Evolutionary conservation across 2,113 vertebrate genomes (phyloP), one percentile per base, ranked within the genome.

Genomic region (Rattus rattus): DNA sequence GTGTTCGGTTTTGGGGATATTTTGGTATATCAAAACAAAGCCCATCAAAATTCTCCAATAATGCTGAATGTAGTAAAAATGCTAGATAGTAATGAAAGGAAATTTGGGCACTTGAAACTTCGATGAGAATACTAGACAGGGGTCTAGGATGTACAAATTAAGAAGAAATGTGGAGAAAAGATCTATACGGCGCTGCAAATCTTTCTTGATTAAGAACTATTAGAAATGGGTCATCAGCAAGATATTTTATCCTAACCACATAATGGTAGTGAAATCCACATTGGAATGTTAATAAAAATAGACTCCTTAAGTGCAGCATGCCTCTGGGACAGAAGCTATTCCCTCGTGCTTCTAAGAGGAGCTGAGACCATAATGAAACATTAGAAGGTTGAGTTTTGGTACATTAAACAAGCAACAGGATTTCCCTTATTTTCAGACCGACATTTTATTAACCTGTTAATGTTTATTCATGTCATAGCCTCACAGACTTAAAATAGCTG

Each of bases 401-500:
- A 95, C 90, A 95, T 94, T 97, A 81, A 97, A 94, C 92, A 94
- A 95, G 80, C 80, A 97, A 96, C 85, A 95, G 16, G 70, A 94
- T 96, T 89, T 93, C 56, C 70, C 52, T 88, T 94, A 88, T 92
- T 95, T 97, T 93, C 24, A 96, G 73, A 79, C 7, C 88, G 85
- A 91, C 54, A 24, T 89, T 97, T 97, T 85, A 96, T 95, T 96
- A 95, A 73, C 52, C 69, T 94, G 59, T 91, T 97, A 94, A 95
- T 94, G 80, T 96, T 92, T 96, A 97, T 94, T 97, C 65, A 92
- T 70, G 33, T 9, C 70, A 77, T 54, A 90, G 88, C 83, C 56
- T 94, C 94, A 72, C 24, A 77, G 76, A 91, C 19, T 90, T 63
- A 92, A 96, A 94, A 63, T 84, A 98, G 77, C 52, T 95, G 84